phyloP scores from a whole-genome alignment of 1,140 invertebrate genomes.

The Ceratosolen fusciceps region DNA sequence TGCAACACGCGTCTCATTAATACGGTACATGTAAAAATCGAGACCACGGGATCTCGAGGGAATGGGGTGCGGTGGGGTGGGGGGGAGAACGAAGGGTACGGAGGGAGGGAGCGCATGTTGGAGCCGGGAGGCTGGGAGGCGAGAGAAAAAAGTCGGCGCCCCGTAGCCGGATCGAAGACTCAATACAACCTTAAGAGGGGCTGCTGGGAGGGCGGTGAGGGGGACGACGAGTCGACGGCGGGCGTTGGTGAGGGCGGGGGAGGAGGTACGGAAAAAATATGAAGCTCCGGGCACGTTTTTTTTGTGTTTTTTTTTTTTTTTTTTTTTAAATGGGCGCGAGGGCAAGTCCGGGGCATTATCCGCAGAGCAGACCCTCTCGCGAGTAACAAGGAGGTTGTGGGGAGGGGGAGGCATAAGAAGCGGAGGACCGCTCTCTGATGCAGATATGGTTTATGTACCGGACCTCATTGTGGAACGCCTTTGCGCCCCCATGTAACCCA shows the following conservation, averaged over 20 bases:
- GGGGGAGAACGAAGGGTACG: no score
- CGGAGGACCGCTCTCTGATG: conserved; percentile 41
- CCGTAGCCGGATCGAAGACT: conserved; percentile 38
- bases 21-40: conserved; percentile 40
- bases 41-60: conserved; percentile 15
- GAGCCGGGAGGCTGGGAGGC: no score
- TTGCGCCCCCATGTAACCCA: conserved; percentile 50
- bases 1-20: conserved; percentile 36
- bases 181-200: conserved; percentile 34
- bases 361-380: not conserved
- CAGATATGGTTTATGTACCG: conserved; percentile 59
- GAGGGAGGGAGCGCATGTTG: not conserved
- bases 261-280: conserved; percentile 21
- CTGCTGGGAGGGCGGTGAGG: conserved; percentile 4
- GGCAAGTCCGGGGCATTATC: conserved; percentile 34
- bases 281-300: conserved; percentile 32
- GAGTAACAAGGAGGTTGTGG: conserved; percentile 13
- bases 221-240: no score
- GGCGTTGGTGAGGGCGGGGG: not conserved
- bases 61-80: no score
- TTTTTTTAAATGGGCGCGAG: no score
- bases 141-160: conserved; percentile 9
- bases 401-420: conserved; percentile 14
- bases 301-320: no score
- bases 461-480: conserved; percentile 59